phyloP scores from a whole-genome alignment of 2,888 invertebrate genomes.

The Oeneis ivallda region DNA sequence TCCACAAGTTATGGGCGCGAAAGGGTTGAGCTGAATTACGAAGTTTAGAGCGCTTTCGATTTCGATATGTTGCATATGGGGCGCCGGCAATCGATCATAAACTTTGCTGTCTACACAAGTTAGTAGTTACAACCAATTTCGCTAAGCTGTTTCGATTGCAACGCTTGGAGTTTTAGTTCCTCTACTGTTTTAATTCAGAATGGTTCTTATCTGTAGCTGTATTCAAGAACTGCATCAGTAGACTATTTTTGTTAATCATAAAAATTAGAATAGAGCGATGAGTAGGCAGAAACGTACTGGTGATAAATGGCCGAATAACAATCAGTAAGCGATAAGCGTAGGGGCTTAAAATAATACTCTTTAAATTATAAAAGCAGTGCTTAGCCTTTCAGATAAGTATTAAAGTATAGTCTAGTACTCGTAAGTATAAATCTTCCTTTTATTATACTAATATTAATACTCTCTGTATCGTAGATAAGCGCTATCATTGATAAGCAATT shows the following conservation, averaged over 20 bases:
- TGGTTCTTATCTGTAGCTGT: not conserved
- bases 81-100: slow-evolving; percentile 66
- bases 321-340: too few species aligned
- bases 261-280: too few species aligned
- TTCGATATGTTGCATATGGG: slow-evolving; percentile 73
- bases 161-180: slow-evolving; percentile 13
- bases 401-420: too few species aligned
- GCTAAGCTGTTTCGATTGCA: slow-evolving; percentile 44
- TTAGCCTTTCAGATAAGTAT: too few species aligned
- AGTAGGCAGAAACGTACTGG: too few species aligned
- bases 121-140: slow-evolving; percentile 48
- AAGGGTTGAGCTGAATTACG: slow-evolving; percentile 71
- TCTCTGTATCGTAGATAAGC: too few species aligned
- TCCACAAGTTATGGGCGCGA: slow-evolving; percentile 65
- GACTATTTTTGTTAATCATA: not conserved
- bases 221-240: not conserved
- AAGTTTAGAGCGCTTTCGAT: slow-evolving; percentile 72
- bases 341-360: too few species aligned
- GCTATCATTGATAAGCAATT: too few species aligned
- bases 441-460: too few species aligned
- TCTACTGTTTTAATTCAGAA: not conserved
- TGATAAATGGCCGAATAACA: too few species aligned
- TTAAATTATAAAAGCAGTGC: too few species aligned
- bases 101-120: slow-evolving; percentile 55
- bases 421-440: too few species aligned